These are phyloP conservation scores for Ectemnius continuus DNA, from an alignment of 2,888 invertebrate genomes.

Conservation along the genomic window DNA sequence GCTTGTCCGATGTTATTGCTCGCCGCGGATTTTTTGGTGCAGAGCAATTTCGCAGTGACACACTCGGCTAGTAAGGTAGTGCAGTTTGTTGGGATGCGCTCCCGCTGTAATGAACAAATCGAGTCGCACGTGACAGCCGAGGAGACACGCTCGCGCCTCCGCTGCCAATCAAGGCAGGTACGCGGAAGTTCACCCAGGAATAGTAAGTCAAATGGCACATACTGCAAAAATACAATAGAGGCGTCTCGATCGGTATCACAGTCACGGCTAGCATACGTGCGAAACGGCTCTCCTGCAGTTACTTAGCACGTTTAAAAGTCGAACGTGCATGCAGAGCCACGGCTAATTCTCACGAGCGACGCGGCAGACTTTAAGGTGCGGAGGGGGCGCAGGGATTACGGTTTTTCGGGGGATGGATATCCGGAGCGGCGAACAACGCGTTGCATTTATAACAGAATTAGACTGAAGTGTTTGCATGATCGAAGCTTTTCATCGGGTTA, in stretches of 20 bases:
- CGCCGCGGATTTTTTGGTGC: no score
- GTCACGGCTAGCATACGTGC: constrained; percentile 76
- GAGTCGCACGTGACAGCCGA: constrained; percentile 42
- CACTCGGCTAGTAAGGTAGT: background rate
- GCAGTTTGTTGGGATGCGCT: background rate
- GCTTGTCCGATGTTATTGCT: no score
- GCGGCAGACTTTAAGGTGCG: constrained; percentile 6
- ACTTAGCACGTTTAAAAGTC: constrained; percentile 44
- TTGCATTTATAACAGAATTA: no score
- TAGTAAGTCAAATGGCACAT: constrained; percentile 69
- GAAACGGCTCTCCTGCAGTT: constrained; percentile 61
- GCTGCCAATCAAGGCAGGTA: constrained; percentile 71
- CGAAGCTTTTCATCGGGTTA: background rate
- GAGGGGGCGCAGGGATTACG: background rate
- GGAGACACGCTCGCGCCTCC: constrained; percentile 44
- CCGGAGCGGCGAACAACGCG: background rate
- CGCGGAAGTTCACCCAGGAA: constrained; percentile 74
- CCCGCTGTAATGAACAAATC: constrained; percentile 19
- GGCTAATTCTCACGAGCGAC: constrained; percentile 39
- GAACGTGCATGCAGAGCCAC: constrained; percentile 38
- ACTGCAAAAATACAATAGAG: constrained; percentile 63
- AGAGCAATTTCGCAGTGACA: no score
- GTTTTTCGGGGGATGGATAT: background rate
- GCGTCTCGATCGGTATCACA: constrained; percentile 61
- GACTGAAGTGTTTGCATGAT: background rate